These are phyloP conservation scores for Drosophila nannoptera DNA, from an alignment of 1,140 invertebrate genomes.

Conservation along the genomic window DNA sequence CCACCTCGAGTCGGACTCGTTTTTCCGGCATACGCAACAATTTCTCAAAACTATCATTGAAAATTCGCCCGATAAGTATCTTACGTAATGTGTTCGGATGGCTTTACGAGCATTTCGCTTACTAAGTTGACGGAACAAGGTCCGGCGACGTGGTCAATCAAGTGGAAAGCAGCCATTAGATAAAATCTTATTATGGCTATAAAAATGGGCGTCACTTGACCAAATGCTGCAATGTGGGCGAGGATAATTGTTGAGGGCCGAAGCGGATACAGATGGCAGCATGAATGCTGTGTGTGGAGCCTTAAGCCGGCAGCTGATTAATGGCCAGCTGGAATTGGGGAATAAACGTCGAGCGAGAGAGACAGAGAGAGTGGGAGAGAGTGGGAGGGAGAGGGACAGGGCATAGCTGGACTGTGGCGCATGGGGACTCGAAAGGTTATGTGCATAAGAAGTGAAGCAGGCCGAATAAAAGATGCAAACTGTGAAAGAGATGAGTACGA, in stretches of 20 bases:
- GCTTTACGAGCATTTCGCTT: no score
- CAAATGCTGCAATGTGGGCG: constrained; percentile 3
- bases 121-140: neutral
- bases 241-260: constrained; percentile 5
- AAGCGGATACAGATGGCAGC: no score
- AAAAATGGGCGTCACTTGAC: constrained; percentile 14
- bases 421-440: no score
- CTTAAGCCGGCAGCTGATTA: constrained; percentile 38
- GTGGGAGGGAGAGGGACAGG: neutral
- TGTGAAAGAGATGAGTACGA: neutral
- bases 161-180: constrained; percentile 19
- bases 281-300: neutral
- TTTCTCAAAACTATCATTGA: no score
- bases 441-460: neutral
- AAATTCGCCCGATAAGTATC: no score
- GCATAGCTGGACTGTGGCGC: neutral
- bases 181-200: constrained; percentile 10
- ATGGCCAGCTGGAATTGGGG: constrained; percentile 35
- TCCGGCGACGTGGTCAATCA: constrained; percentile 3
- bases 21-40: no score
- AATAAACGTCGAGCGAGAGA: no score
- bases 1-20: no score
- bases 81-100: no score
- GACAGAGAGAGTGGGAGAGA: neutral
- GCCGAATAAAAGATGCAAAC: neutral